Conservation (phyloP, 2,888 invertebrate species). For the Steinernema hermaphroditum region DNA sequence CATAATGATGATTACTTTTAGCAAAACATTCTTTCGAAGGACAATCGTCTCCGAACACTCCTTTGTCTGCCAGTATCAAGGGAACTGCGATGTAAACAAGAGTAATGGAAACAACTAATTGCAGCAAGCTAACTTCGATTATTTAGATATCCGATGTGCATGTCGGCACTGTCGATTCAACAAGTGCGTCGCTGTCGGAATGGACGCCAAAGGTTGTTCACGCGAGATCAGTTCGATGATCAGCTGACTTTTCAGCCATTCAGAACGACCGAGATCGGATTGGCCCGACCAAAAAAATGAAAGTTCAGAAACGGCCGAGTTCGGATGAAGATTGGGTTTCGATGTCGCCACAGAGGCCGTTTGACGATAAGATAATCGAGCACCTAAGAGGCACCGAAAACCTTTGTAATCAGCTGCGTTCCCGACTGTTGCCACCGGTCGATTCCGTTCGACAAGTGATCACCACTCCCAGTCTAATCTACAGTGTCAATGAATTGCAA, state of each 20-base stretch:
- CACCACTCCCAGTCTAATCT: conserved; percentile 54
- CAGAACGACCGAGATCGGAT: conserved; percentile 66
- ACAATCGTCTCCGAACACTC: conserved; percentile 66
- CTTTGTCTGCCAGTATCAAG: conserved; percentile 65
- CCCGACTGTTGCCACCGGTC: conserved; percentile 59
- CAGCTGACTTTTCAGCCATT: conserved; percentile 56
- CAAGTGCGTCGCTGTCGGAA: conserved; percentile 64
- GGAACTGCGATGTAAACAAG: conserved; percentile 66
- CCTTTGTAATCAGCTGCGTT: conserved; percentile 58
- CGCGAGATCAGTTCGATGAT: background rate
- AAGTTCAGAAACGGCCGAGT: conserved; percentile 46
- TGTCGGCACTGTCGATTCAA: conserved; percentile 65
- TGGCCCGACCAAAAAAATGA: conserved; percentile 63
- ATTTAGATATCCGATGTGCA: conserved; percentile 62
- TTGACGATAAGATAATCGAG: conserved; percentile 25
- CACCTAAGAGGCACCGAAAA: conserved; percentile 54
- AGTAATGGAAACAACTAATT: conserved; percentile 45
- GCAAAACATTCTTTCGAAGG: conserved; percentile 65
- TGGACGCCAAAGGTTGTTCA: conserved; percentile 63
- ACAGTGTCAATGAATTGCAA: conserved; percentile 54
- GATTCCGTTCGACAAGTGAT: conserved; percentile 47
- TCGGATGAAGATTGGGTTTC: conserved; percentile 52
- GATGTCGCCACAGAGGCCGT: conserved; percentile 41
- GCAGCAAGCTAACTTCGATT: background rate
- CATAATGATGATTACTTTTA: conserved; percentile 40